Percentiles rank a stretch among this genome's conserved stretches.
Conservation (phyloP, 2,113 vertebrate genomes). For the Microcebus murinus region DNA sequence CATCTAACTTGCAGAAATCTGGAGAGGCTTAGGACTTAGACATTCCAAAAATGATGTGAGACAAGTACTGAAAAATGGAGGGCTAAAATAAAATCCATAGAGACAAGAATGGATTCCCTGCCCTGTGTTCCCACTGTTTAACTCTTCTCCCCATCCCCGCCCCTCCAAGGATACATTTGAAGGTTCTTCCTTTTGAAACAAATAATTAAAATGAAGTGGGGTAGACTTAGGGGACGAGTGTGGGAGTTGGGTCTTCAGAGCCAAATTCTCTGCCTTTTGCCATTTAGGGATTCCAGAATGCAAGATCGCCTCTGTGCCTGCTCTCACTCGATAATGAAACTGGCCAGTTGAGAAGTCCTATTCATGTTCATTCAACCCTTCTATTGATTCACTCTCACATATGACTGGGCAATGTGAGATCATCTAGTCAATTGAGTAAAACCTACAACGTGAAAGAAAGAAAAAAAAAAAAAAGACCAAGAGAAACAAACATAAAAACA, state of each 20-base stretch:
- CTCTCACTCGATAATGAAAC: background rate
- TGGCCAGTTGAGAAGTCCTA: background rate
- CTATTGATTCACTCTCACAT: background rate
- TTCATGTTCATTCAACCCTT: background rate
- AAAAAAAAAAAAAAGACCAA: background rate
- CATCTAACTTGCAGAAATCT: background rate
- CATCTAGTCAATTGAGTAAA: slow-evolving; percentile 35
- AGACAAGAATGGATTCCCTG: background rate
- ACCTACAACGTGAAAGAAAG: background rate
- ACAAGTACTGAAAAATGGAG: background rate
- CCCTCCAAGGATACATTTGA: background rate
- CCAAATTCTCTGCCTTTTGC: background rate
- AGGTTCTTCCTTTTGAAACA: background rate
- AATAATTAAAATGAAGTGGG: background rate
- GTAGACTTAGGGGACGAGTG: too few species aligned
- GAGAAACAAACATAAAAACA: background rate
- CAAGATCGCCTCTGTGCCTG: background rate
- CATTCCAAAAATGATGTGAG: background rate
- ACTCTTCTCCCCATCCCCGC: background rate
- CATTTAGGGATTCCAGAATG: background rate
- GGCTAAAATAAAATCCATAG: background rate
- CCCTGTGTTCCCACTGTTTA: background rate
- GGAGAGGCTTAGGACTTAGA: background rate
- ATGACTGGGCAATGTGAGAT: background rate
- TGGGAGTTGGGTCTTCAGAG: background rate